phyloP scores from a whole-genome alignment of 2,113 vertebrate species.

The Calidris pugnax region DNA sequence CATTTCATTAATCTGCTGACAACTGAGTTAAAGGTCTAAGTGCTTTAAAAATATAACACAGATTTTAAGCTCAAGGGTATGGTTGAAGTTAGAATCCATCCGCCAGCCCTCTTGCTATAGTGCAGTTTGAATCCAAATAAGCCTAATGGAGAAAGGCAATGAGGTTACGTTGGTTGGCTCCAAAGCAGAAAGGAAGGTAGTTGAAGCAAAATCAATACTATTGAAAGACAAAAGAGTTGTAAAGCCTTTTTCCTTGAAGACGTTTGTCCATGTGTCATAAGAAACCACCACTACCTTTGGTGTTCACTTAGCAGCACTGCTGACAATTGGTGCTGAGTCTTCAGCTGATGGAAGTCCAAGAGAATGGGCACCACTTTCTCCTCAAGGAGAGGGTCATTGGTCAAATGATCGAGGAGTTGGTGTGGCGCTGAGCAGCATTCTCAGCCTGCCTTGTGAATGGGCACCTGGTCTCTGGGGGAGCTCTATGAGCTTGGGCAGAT shows the following conservation, averaged over 20 bases:
- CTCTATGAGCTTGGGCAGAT: neutral
- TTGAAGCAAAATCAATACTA: constrained; percentile 44
- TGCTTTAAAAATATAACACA: constrained; percentile 60
- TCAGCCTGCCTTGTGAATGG: neutral
- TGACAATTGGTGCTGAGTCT: neutral
- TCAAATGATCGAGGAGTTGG: neutral
- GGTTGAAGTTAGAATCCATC: constrained; percentile 24
- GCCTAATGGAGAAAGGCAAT: neutral
- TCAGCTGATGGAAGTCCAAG: neutral
- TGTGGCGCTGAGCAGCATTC: neutral
- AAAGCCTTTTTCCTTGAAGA: constrained; percentile 27
- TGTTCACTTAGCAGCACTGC: neutral
- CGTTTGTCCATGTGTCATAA: neutral
- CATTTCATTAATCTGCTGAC: constrained; percentile 70
- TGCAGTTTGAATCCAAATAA: constrained; percentile 21
- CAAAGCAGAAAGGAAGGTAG: neutral
- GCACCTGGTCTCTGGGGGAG: neutral
- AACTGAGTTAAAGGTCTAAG: constrained; percentile 56
- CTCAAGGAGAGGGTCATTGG: neutral
- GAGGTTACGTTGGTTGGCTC: neutral
- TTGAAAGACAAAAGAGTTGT: constrained; percentile 12
- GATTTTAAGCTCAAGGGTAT: constrained; percentile 47
- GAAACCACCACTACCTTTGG: neutral
- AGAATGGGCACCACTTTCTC: neutral
- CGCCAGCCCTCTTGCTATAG: neutral